Conservation (phyloP, 2,797 vertebrate species). For the Helicolenus hilgendorfi region DNA sequence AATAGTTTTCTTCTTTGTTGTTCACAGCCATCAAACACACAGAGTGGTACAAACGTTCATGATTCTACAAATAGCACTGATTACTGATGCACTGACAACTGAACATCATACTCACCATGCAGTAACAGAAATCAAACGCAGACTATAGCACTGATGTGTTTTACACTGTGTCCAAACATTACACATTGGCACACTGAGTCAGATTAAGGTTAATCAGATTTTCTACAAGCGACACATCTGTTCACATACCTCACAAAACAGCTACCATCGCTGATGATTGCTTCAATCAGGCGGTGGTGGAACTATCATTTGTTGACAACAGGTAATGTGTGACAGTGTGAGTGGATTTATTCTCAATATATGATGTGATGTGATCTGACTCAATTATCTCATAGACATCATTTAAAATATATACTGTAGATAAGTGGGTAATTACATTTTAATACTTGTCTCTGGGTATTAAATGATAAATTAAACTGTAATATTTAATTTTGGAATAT, state of each 20-base stretch:
- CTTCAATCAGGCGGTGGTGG: background rate
- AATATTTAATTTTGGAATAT: background rate
- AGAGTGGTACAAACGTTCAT: background rate
- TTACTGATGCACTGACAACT: conserved; percentile 1
- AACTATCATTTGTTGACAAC: background rate
- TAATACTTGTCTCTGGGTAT: background rate
- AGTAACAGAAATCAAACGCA: background rate
- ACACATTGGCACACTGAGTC: background rate
- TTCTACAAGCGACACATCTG: background rate
- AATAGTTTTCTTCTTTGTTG: conserved; percentile 40
- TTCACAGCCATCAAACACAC: conserved; percentile 17
- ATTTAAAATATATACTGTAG: background rate
- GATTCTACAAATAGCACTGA: background rate
- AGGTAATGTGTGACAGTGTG: background rate
- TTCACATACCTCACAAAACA: background rate
- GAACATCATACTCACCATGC: background rate
- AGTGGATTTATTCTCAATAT: background rate
- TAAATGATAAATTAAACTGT: background rate
- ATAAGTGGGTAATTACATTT: background rate
- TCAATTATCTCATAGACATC: background rate
- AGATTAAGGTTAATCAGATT: conserved; percentile 4
- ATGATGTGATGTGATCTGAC: background rate
- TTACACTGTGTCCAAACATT: background rate
- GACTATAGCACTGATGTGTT: background rate
- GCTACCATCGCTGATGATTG: background rate